phyloP scores from a whole-genome alignment of 2,797 vertebrate species.

The Falco berigora region DNA sequence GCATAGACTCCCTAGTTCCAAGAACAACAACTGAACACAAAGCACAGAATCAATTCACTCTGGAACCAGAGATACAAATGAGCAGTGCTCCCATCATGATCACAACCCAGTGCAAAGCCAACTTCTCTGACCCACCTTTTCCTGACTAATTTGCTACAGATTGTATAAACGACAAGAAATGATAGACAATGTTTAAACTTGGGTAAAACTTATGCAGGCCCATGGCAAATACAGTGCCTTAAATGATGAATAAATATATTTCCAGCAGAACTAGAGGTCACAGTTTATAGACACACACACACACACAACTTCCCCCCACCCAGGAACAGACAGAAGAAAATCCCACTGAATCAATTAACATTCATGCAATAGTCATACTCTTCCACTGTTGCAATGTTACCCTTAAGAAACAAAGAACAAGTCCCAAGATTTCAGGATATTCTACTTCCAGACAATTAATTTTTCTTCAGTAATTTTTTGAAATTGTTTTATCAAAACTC shows the following conservation, averaged over 20 bases:
- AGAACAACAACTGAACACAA: background rate
- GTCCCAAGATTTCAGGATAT: background rate
- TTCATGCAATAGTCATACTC: background rate
- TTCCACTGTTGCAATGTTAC: background rate
- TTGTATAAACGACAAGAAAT: background rate
- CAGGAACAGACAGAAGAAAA: background rate
- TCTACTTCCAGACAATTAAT: background rate
- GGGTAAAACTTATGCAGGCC: background rate
- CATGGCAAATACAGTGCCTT: background rate
- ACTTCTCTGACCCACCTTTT: background rate
- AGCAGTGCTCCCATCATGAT: background rate
- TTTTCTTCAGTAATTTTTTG: background rate
- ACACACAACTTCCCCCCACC: background rate
- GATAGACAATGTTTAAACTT: background rate
- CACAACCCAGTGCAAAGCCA: background rate
- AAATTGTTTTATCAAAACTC: background rate
- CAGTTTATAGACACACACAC: background rate
- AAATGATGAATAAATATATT: background rate
- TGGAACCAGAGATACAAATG: background rate
- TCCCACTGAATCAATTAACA: background rate
- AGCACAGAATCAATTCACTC: background rate
- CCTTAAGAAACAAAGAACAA: background rate
- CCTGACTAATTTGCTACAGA: background rate
- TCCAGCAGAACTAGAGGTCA: background rate
- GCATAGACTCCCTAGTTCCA: background rate